Percentiles rank a stretch among this genome's conserved stretches.
Conservation (phyloP, 2,113 vertebrate species). For the Notechis scutatus region DNA sequence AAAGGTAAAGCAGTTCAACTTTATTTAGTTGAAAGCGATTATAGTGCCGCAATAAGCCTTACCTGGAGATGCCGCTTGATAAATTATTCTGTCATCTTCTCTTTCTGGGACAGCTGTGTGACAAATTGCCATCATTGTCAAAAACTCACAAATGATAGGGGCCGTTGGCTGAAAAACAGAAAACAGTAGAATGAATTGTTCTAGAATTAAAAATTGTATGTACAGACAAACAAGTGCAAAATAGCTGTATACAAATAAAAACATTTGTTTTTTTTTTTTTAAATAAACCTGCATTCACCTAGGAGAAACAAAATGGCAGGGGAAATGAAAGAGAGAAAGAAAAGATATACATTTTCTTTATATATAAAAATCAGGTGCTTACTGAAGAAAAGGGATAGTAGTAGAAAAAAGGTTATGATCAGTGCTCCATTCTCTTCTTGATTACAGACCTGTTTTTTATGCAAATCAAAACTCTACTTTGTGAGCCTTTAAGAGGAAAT, state of each 20-base stretch:
- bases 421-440: background rate
- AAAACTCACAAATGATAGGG: slow-evolving; percentile 93
- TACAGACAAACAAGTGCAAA: fast-evolving
- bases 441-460: background rate
- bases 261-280: background rate
- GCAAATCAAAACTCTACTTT: background rate
- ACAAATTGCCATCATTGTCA: slow-evolving; percentile 98
- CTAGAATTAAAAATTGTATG: background rate
- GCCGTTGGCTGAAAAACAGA: slow-evolving; percentile 83
- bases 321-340: background rate
- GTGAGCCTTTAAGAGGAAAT: background rate
- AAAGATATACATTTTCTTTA: background rate
- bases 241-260: background rate
- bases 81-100: slow-evolving; percentile 83
- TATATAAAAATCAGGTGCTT: background rate
- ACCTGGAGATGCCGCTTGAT: slow-evolving; percentile 98
- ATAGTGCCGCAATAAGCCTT: slow-evolving; percentile 17
- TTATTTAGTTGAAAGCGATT: background rate
- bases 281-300: background rate
- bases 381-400: background rate
- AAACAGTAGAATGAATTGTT: slow-evolving; percentile 5
- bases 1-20: background rate
- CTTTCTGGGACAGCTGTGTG: slow-evolving; percentile 95
- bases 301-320: background rate
- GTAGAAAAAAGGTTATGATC: background rate